Evolutionary conservation across 2,888 invertebrate species (phyloP), one percentile per base, ranked within the genome.

Genomic region (Polyploca ridens): DNA sequence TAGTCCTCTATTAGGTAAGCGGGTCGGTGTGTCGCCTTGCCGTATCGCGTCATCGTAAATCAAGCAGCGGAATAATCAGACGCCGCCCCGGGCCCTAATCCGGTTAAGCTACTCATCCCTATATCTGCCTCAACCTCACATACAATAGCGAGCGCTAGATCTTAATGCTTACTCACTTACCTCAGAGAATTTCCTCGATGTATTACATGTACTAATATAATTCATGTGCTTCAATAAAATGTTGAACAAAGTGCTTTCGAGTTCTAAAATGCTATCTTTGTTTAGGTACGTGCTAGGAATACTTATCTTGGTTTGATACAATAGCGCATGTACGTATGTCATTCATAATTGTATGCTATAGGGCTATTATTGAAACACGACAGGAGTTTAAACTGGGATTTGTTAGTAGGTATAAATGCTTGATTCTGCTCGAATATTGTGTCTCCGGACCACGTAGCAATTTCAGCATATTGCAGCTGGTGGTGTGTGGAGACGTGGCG

Each of bases 31-130:
- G 78, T 76, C 79, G 82, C 80, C 76, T 79, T 72, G 75, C 81
- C 83, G 85, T 90, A 90, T 89, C 89, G 86, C 87, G 88, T 90
- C 90, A 89, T 86, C 90, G 90, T 93, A 93, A 93, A 93, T 94
- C 93, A 93, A 88, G 87, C 83, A 85, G 85, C 75, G 83, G 90
- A 86, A 91, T 93, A 91, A 94, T 92, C 91, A 92, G 90, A 83
- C 85, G 79, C 78, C 83, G 88, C 88, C 87, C 82, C 79, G 74
- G 82, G 87, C 85, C 79, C 76, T 91, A 91, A 93, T 92, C 90
- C 90, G 76, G 85, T 86, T 91, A 90, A 92, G 89, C 90, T 80
- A 81, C 86, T 88, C 88, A 85, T 88, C 85, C 86, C 85, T 88
- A 85, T 90, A 89, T 88, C 87, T 89, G 87, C 85, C 88, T 87